These are phyloP conservation scores for Talpa occidentalis DNA, from an alignment of 2,113 vertebrate genomes.

Conservation along the genomic window DNA sequence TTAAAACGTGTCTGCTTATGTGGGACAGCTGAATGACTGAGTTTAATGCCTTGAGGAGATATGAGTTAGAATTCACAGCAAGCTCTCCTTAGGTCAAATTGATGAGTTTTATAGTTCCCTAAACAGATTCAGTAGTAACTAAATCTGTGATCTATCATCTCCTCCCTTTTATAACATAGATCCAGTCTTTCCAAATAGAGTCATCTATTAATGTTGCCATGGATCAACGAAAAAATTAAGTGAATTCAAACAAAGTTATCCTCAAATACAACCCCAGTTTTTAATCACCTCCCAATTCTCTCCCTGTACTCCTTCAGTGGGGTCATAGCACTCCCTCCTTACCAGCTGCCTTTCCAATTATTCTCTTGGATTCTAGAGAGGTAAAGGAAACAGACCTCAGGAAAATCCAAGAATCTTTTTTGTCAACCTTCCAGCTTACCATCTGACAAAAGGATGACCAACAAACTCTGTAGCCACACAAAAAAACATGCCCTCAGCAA, in stretches of 20 bases:
- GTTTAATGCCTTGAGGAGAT: neutral
- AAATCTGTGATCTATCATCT: neutral
- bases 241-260: conserved; percentile 8
- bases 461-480: neutral
- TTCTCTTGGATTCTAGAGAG: conserved; percentile 7
- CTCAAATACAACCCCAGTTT: neutral
- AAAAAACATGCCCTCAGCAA: neutral
- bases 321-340: neutral
- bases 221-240: neutral
- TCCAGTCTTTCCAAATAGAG: conserved; percentile 29
- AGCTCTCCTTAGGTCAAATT: neutral
- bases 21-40: neutral
- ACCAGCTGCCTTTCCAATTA: neutral
- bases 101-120: neutral
- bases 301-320: neutral
- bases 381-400: neutral
- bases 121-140: neutral
- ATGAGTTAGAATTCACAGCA: neutral
- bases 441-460: neutral
- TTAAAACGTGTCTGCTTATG: neutral
- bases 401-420: neutral
- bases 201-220: neutral
- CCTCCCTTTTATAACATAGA: neutral
- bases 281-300: neutral
- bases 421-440: neutral